A percentile compares a stretch with the other conserved stretches of the same genome.
phyloP scores from a whole-genome alignment of 2,797 vertebrate genomes.

The Botia almorhae region DNA sequence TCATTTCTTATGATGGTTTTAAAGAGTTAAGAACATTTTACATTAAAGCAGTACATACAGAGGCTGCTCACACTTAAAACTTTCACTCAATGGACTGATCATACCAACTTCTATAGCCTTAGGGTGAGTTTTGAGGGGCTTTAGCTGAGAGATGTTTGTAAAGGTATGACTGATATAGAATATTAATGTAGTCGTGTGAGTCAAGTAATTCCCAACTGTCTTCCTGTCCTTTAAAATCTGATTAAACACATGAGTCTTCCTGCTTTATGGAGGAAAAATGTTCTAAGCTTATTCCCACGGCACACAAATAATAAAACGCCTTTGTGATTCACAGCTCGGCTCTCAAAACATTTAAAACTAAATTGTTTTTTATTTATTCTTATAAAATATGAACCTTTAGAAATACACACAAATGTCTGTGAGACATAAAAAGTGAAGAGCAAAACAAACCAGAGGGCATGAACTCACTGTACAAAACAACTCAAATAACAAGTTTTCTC shows the following conservation, averaged over 20 bases:
- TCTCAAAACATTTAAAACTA: slow-evolving; percentile 83
- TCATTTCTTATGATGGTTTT: not conserved
- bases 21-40: not conserved
- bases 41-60: too few relatives aligned
- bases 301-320: slow-evolving; percentile 39
- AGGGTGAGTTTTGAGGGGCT: not conserved
- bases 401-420: slow-evolving; percentile 84
- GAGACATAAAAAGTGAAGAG: slow-evolving; percentile 72
- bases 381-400: slow-evolving; percentile 92
- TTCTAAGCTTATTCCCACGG: slow-evolving; percentile 3
- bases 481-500: slow-evolving; percentile 52
- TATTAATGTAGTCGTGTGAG: slow-evolving; percentile 6
- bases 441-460: slow-evolving; percentile 66
- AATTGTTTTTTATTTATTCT: slow-evolving; percentile 93
- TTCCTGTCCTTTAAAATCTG: not conserved
- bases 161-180: not conserved
- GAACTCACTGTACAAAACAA: slow-evolving; percentile 78
- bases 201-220: not conserved
- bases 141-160: not conserved
- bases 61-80: not conserved
- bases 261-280: not conserved
- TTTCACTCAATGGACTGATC: slow-evolving; percentile 1
- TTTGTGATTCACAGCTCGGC: slow-evolving; percentile 45
- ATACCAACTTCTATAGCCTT: not conserved
- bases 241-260: not conserved